phyloP scores from a whole-genome alignment of 1,140 invertebrate genomes.

The Dolichoris vasculosae region DNA sequence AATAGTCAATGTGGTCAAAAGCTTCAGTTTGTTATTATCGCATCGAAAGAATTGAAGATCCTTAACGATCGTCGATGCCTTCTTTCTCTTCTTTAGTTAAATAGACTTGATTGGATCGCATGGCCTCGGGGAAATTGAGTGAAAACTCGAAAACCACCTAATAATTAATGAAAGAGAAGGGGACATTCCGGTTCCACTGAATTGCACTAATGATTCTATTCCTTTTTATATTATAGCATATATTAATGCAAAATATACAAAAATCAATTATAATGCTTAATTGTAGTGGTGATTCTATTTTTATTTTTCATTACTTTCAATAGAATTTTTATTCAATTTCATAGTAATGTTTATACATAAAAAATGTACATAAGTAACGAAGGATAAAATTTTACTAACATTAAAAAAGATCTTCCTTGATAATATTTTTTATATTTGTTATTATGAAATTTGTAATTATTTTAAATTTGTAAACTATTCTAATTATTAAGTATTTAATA shows the following conservation, averaged over 20 bases:
- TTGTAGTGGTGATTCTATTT: background rate
- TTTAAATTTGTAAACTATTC: too few species aligned
- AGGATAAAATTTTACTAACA: too few species aligned
- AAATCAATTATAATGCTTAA: background rate
- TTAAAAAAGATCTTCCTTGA: too few species aligned
- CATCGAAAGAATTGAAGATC: background rate
- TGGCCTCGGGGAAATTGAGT: background rate
- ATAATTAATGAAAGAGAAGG: constrained; percentile 11
- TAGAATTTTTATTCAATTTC: constrained; percentile 12
- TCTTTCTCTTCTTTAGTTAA: background rate
- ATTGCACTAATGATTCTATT: constrained; percentile 21
- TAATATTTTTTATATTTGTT: too few species aligned
- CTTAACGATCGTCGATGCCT: background rate
- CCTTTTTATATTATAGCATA: background rate
- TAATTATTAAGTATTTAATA: too few species aligned
- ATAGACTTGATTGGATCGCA: constrained; percentile 1
- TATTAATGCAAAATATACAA: background rate
- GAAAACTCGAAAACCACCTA: constrained; percentile 11
- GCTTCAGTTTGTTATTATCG: background rate
- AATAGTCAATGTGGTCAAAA: constrained; percentile 21
- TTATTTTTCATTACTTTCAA: constrained; percentile 17
- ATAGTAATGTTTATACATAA: too few species aligned
- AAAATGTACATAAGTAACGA: too few species aligned
- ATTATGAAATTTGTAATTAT: too few species aligned
- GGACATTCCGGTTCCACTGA: background rate